Base-by-base conservation (phyloP, 2,797 vertebrate species). In the Benthosema pterotum region DNA sequence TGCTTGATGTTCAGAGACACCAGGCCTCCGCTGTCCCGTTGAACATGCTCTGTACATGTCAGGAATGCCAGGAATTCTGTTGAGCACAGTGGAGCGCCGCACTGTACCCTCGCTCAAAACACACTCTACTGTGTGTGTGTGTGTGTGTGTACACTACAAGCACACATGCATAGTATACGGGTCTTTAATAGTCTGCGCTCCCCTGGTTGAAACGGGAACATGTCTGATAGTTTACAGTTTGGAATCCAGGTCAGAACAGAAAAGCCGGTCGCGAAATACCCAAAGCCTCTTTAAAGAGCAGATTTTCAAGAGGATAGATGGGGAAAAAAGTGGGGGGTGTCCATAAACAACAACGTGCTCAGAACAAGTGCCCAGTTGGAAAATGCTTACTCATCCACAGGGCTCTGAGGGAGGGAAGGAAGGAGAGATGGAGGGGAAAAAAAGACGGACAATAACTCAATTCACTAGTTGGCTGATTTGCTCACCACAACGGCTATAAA, bases 11-110 rank as follows among this genome's bases (percentile, higher is more conserved):
- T 60, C 42, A 43, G 63, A 72, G 56, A 69, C 15, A 49, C 11
- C 65, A n/a, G 8, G 8, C 65, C 74, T 75, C 69, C 65, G 69
- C 77, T 51, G 74, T 60, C 52, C 54, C 53, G 51, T 69, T 66
- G 73, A 87, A 84, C 86, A 80, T 83, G 83, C 78, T 85, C 74
- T 2, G 66, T 83, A 89, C 84, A 85, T 86, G 88, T 75, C 67
- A 76, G 84, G 90, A 92, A 93, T 92, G 75, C 74, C 72, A 86
- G 83, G 89, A 91, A 92, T 93, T 88, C 75, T 61, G 6, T 18
- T n/a, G 62, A 28, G 49, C 72, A 61, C 59, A 53, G 74, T 57
- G 47, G 67, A 13, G 46, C 75, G 46, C 80, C 69, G 69, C 50
- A 74, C 49, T 52, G 75, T 71, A 77, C 57, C 55, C 57, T 65